Evolutionary conservation across 1,140 invertebrate species (phyloP).

Genomic region (Parapsyche elsis): DNA sequence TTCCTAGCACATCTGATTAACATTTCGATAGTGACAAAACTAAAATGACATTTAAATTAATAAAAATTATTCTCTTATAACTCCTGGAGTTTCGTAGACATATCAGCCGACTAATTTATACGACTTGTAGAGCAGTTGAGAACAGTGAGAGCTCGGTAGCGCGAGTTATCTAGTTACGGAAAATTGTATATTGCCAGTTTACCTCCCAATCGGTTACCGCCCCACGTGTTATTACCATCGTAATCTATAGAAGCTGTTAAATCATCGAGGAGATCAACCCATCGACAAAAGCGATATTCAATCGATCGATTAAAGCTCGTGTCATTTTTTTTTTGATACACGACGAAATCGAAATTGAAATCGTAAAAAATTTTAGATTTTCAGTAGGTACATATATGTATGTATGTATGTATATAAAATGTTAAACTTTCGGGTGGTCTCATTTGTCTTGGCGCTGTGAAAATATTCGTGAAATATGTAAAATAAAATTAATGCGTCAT

Average conservation of each 20-base stretch:
- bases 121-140: background rate
- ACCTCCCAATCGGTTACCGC: slow-evolving; percentile 30
- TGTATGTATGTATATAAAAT: background rate
- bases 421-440: slow-evolving; percentile 16
- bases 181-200: slow-evolving; percentile 34
- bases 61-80: too few species aligned
- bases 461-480: background rate
- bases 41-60: too few species aligned
- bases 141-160: slow-evolving; percentile 18
- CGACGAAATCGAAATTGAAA: background rate
- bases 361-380: background rate
- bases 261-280: slow-evolving; percentile 24
- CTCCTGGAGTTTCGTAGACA: background rate
- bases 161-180: slow-evolving; percentile 31
- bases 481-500: background rate
- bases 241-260: slow-evolving; percentile 27
- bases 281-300: background rate
- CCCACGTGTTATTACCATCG: slow-evolving; percentile 24
- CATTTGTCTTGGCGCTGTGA: slow-evolving; percentile 2
- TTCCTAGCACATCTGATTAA: too few species aligned
- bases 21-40: too few species aligned
- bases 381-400: background rate
- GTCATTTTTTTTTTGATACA: background rate
- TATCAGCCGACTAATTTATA: background rate
- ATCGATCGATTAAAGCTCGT: slow-evolving; percentile 2